A percentile compares a stretch with the other conserved stretches of the same genome.
These are phyloP conservation scores for Syndactyla subalaris DNA, from an alignment of 2,797 vertebrate species.

Conservation along the genomic window DNA sequence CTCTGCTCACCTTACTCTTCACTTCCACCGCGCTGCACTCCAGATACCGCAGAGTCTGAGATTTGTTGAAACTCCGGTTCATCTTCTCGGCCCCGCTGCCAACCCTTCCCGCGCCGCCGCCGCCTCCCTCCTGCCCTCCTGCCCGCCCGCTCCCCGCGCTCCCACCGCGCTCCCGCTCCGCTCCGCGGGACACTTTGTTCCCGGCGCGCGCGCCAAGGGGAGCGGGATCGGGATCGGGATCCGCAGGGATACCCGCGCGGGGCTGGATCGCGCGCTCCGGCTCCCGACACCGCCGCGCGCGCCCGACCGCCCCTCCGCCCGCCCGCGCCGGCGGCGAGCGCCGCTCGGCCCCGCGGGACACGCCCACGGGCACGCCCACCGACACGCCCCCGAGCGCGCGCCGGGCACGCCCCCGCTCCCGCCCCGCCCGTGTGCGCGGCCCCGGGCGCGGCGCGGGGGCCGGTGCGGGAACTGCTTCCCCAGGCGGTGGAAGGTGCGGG, in stretches of 20 bases:
- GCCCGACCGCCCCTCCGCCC: not conserved
- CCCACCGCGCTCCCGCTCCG: conserved; percentile 9
- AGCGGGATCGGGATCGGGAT: too few relatives aligned
- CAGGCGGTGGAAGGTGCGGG: too few relatives aligned
- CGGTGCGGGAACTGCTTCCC: rapidly evolving
- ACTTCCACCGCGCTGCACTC: conserved; percentile 93
- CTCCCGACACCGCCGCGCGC: not conserved
- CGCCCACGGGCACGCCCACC: too few relatives aligned
- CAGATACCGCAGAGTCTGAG: conserved; percentile 87
- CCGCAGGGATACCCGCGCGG: not conserved
- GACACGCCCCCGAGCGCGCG: not conserved
- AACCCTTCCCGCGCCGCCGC: not conserved
- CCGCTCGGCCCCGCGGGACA: not conserved
- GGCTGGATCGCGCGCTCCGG: not conserved
- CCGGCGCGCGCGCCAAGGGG: not conserved
- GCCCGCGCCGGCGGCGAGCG: not conserved
- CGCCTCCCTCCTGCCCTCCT: not conserved
- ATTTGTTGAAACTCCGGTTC: conserved; percentile 95
- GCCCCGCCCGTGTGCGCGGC: not conserved
- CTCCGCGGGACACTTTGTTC: not conserved
- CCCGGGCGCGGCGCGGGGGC: not conserved
- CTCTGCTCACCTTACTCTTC: conserved; percentile 92
- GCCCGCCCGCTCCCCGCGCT: not conserved
- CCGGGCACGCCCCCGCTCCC: rapidly evolving
- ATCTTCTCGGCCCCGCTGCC: conserved; percentile 79